Percentiles rank a stretch among this genome's conserved stretches.
These are phyloP conservation scores for Phallusia fumigata DNA, from an alignment of 23 tunicate genomes.

Conservation along the genomic window DNA sequence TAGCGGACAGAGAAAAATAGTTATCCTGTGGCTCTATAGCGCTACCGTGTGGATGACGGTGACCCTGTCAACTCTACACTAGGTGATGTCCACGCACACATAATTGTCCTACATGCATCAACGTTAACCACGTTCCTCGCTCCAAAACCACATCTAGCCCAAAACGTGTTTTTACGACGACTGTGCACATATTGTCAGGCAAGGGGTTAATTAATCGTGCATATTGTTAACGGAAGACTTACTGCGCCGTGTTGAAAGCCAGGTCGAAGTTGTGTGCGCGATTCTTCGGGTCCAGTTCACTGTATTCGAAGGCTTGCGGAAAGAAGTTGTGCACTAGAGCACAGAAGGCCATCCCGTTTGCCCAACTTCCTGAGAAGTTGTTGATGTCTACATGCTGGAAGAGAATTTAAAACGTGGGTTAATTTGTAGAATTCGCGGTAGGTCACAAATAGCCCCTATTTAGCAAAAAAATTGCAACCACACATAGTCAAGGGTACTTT, in stretches of 20 bases:
- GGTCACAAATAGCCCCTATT: no score
- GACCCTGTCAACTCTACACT: neutral
- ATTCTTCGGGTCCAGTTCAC: conserved; percentile 64
- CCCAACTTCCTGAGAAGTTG: conserved; percentile 98
- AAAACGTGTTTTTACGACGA: neutral
- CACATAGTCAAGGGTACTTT: no score
- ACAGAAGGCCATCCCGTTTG: conserved; percentile 99
- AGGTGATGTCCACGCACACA: neutral
- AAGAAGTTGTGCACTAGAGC: conserved; percentile 97
- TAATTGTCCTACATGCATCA: neutral
- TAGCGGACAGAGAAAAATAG: neutral
- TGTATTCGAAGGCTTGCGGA: conserved; percentile 88
- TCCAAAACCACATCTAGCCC: no score
- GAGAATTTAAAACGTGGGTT: neutral
- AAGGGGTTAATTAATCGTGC: neutral
- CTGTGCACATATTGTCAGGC: neutral
- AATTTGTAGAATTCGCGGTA: no score
- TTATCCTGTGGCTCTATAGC: neutral
- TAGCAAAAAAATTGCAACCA: no score
- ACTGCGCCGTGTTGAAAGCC: conserved; percentile 96
- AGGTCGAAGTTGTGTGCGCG: conserved; percentile 83
- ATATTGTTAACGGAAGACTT: conserved; percentile 33
- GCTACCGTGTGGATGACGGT: neutral
- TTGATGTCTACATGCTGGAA: conserved; percentile 89
- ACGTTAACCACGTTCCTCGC: no score